Evolutionary conservation across 2,888 invertebrate species (phyloP).

Genomic region (Lordiphosa andalusiaca): DNA sequence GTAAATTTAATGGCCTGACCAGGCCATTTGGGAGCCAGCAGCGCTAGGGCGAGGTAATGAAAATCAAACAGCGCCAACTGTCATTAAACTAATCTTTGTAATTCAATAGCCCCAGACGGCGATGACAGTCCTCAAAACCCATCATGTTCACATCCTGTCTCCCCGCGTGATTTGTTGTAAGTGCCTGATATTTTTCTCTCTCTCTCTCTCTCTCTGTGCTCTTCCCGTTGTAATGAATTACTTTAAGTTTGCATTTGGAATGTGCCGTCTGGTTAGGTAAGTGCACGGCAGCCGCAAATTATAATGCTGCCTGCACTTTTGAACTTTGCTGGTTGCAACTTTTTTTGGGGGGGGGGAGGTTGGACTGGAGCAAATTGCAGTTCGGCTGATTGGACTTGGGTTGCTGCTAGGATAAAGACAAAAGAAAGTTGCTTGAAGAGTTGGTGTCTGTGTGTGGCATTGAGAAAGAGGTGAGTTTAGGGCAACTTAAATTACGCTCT

Average conservation of each 20-base stretch:
- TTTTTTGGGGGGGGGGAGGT: slow-evolving; percentile 6
- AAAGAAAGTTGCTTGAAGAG: slow-evolving; percentile 56
- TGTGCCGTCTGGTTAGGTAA: slow-evolving; percentile 39
- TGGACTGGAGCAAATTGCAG: slow-evolving; percentile 58
- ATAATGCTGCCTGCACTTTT: slow-evolving; percentile 70
- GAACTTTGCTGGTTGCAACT: slow-evolving; percentile 57
- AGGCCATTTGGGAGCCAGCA: slow-evolving; percentile 27
- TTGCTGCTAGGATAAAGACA: slow-evolving; percentile 42
- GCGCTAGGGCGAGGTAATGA: slow-evolving; percentile 58
- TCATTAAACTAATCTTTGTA: slow-evolving; percentile 77
- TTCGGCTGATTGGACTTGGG: slow-evolving; percentile 53
- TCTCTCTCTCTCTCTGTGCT: too few relatives aligned
- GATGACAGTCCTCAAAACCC: slow-evolving; percentile 12
- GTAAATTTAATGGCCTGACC: slow-evolving; percentile 71
- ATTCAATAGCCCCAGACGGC: slow-evolving; percentile 66
- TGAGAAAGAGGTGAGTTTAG: slow-evolving; percentile 38
- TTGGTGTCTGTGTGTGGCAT: slow-evolving; percentile 17
- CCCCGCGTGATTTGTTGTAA: slow-evolving; percentile 55
- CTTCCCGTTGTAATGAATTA: slow-evolving; percentile 61
- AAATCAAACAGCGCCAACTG: slow-evolving; percentile 76
- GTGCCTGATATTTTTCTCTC: slow-evolving; percentile 44
- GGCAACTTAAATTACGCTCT: slow-evolving; percentile 15
- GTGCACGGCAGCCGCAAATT: slow-evolving; percentile 70
- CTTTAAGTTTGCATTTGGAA: slow-evolving; percentile 39
- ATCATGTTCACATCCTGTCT: slow-evolving; percentile 40